Evolutionary conservation across 2,797 vertebrate species (phyloP).

Genomic region (Tympanoctomys barrerae): DNA sequence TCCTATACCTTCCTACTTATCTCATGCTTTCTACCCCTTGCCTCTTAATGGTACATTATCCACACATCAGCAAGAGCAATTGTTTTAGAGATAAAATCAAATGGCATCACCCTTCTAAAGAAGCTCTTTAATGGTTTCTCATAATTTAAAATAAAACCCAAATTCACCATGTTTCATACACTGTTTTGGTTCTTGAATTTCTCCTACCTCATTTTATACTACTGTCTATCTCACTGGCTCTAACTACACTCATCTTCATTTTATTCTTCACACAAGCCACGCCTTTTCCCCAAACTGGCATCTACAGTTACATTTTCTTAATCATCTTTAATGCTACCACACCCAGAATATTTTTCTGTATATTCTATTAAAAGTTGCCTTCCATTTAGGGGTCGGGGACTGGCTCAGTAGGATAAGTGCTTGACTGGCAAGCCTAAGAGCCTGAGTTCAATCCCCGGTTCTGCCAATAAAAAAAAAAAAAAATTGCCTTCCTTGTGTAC

Average conservation of each 20-base stretch:
- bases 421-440: no score
- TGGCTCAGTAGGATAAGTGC: no score
- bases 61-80: constrained; percentile 30
- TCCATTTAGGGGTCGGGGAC: neutral
- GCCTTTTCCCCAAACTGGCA: neutral
- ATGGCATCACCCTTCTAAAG: neutral
- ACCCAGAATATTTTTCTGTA: constrained; percentile 37
- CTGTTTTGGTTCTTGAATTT: neutral
- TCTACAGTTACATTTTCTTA: neutral
- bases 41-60: neutral
- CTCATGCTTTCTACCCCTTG: constrained; percentile 11
- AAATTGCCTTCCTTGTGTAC: constrained; percentile 37
- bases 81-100: constrained; percentile 34
- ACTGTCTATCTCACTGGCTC: neutral
- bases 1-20: neutral
- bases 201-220: neutral
- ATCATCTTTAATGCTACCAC: neutral
- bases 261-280: neutral
- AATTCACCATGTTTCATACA: neutral
- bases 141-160: constrained; percentile 28
- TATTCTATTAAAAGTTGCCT: constrained; percentile 38
- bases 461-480: neutral
- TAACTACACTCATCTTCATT: constrained; percentile 19
- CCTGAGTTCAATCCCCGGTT: no score
- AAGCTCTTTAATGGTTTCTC: constrained; percentile 11